These are phyloP conservation scores for Cinara cedri DNA, from an alignment of 2,888 invertebrate genomes.

Conservation along the genomic window DNA sequence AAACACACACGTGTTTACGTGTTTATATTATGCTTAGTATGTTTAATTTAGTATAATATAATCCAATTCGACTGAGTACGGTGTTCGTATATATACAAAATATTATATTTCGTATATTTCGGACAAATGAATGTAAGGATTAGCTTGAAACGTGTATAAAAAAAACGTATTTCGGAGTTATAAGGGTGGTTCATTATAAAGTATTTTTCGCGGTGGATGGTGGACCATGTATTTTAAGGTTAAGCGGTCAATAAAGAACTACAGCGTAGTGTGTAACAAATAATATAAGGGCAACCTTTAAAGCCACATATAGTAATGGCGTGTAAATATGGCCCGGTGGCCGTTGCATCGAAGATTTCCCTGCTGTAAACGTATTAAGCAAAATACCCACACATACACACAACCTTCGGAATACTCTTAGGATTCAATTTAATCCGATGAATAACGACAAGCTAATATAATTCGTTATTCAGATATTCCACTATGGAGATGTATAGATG, in stretches of 20 bases:
- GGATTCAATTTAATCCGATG: not conserved
- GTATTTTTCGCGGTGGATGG: not conserved
- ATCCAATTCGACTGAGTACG: not conserved
- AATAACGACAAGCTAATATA: no score
- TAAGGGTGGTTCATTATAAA: constrained; percentile 17
- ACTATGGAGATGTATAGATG: no score
- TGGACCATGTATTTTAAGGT: not conserved
- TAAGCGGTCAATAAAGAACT: constrained; percentile 28
- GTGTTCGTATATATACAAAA: no score
- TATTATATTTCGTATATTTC: not conserved
- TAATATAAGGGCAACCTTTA: not conserved
- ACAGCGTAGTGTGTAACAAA: constrained; percentile 7
- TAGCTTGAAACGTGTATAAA: constrained; percentile 2
- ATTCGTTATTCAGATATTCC: no score
- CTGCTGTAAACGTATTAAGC: not conserved
- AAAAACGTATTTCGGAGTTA: not conserved
- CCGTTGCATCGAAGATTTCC: not conserved
- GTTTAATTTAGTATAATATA: not conserved
- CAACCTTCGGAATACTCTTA: not conserved
- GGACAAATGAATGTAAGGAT: constrained; percentile 27
- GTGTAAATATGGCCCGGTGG: constrained; percentile 17
- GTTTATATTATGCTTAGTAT: no score
- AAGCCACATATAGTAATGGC: not conserved
- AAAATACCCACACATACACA: no score
- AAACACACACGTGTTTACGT: no score